Conservation (phyloP, 2,888 invertebrate species). For the Falcaria lacertinaria region DNA sequence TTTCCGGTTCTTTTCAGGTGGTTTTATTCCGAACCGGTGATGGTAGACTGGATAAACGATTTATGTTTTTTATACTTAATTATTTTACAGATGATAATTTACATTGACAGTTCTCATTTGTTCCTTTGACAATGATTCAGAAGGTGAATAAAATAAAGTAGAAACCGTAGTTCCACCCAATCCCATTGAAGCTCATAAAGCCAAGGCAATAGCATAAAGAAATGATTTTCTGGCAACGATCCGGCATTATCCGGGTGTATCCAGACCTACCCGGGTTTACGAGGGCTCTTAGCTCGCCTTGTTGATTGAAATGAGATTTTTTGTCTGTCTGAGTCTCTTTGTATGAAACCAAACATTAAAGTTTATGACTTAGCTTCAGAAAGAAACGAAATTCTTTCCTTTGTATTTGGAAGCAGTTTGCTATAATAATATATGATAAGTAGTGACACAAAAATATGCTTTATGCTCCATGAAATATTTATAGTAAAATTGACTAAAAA, state of each 20-base stretch:
- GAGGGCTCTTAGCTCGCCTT: not conserved
- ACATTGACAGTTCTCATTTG: too few species aligned
- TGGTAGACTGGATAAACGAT: too few species aligned
- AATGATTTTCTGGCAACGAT: not conserved
- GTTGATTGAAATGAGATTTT: slow-evolving; percentile 2
- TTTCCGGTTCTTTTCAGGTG: too few species aligned
- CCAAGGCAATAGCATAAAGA: not conserved
- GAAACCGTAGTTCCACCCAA: not conserved
- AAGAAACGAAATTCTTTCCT: not conserved
- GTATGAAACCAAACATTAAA: not conserved
- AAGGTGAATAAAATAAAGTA: not conserved
- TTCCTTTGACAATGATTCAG: too few species aligned
- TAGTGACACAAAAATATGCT: too few species aligned
- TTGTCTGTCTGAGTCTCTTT: not conserved
- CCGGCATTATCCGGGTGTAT: not conserved
- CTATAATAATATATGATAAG: too few species aligned
- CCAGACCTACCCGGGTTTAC: slow-evolving; percentile 1
- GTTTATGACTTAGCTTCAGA: not conserved
- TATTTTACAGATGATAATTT: too few species aligned
- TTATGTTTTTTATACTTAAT: too few species aligned
- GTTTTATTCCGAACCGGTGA: too few species aligned
- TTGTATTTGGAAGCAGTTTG: too few species aligned
- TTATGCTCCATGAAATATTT: too few species aligned
- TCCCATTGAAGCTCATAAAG: not conserved
- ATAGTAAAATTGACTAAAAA: too few species aligned